Evolutionary conservation across 2,113 vertebrate genomes (phyloP).

Genomic region (Agelaius tricolor): DNA sequence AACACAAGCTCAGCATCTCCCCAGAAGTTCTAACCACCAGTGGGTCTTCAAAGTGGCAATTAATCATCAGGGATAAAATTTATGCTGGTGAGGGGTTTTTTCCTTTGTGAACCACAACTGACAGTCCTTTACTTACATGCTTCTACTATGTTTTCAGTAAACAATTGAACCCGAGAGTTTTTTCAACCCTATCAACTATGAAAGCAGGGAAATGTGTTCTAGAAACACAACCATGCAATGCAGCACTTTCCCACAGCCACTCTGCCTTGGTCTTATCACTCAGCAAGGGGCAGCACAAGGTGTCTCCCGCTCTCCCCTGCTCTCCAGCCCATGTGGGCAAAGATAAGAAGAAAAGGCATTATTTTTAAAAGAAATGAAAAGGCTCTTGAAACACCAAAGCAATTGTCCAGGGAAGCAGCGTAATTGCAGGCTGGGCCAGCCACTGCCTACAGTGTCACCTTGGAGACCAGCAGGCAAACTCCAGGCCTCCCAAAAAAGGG

Average conservation of each 20-base stretch:
- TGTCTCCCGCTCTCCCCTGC: accelerated
- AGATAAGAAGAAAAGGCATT: neutral
- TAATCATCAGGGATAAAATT: neutral
- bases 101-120: neutral
- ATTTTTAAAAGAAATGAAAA: neutral
- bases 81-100: accelerated
- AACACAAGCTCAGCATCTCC: neutral
- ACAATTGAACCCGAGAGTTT: neutral
- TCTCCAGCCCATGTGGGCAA: accelerated
- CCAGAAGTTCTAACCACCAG: neutral
- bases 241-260: neutral
- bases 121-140: neutral
- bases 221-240: accelerated
- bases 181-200: neutral
- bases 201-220: neutral
- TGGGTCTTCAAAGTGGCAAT: neutral
- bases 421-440: neutral
- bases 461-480: slow-evolving; percentile 49
- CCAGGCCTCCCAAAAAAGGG: neutral
- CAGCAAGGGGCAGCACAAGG: accelerated
- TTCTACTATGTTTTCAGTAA: neutral
- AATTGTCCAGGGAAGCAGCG: neutral
- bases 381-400: accelerated
- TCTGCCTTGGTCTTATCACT: accelerated
- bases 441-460: neutral